Evolutionary conservation across 2,113 vertebrate species (phyloP).

Genomic region (Sinocyclocheilus anophthalmus): DNA sequence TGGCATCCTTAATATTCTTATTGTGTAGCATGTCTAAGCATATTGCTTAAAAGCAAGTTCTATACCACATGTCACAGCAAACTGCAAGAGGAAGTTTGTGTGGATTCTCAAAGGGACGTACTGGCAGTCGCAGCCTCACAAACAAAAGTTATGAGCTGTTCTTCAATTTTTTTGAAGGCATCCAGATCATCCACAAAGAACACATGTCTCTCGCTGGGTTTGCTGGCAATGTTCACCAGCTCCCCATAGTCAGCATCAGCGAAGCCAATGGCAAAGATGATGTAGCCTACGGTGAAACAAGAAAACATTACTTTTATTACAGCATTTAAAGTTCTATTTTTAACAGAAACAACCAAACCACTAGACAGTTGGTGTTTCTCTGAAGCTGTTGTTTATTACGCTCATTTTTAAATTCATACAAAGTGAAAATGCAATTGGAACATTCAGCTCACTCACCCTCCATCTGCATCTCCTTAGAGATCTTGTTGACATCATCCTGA

Average conservation of each 20-base stretch:
- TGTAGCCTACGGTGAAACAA: conserved; percentile 79
- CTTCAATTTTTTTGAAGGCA: conserved; percentile 96
- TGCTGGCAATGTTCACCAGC: conserved; percentile 95
- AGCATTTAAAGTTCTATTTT: conserved; percentile 10
- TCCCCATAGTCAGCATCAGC: conserved; percentile 96
- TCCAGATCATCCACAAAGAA: conserved; percentile 99
- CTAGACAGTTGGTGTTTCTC: conserved; percentile 1
- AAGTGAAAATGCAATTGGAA: background rate
- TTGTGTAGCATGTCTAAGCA: background rate
- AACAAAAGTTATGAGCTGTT: conserved; percentile 96
- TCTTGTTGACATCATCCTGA: conserved; percentile 93
- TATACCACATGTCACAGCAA: background rate
- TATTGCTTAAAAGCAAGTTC: background rate
- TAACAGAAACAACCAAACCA: conserved; percentile 8
- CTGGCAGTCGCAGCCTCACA: conserved; percentile 98
- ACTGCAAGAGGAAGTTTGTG: background rate
- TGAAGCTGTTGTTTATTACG: background rate
- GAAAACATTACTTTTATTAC: background rate
- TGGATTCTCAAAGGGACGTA: conserved; percentile 69
- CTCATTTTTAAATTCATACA: background rate
- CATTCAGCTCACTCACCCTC: conserved; percentile 77
- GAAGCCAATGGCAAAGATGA: conserved; percentile 94
- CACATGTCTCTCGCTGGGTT: conserved; percentile 91
- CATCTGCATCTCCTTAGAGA: conserved; percentile 91
- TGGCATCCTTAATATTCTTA: background rate